Evolutionary conservation across 1,140 invertebrate species (phyloP).

Genomic region (Elymnias hypermnestra): DNA sequence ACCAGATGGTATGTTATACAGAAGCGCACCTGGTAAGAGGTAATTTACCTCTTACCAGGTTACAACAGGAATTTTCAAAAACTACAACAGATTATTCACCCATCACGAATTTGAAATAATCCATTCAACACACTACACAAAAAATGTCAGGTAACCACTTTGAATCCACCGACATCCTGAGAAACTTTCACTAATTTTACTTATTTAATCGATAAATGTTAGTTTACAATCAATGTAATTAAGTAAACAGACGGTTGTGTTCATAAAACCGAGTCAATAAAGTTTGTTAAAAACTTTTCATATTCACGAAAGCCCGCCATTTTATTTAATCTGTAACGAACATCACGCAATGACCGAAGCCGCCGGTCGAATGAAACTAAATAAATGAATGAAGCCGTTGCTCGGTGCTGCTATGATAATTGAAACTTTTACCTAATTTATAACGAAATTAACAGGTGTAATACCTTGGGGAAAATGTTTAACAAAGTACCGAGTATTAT

Average conservation of each 20-base stretch:
- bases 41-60: too few species aligned
- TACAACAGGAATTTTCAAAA: constrained; percentile 44
- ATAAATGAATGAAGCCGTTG: constrained; percentile 9
- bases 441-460: too few species aligned
- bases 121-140: constrained; percentile 73
- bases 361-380: constrained; percentile 49
- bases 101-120: constrained; percentile 69
- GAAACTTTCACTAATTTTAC: constrained; percentile 48
- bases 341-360: constrained; percentile 26
- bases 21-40: too few species aligned
- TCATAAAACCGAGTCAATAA: constrained; percentile 39
- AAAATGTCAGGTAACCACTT: constrained; percentile 76
- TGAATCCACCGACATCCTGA: constrained; percentile 73
- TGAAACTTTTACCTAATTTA: neutral
- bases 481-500: too few species aligned
- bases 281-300: constrained; percentile 65
- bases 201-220: constrained; percentile 27
- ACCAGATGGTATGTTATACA: too few species aligned
- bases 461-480: too few species aligned
- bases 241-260: constrained; percentile 27
- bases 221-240: constrained; percentile 7
- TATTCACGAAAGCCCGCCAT: constrained; percentile 65
- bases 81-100: constrained; percentile 52
- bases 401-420: constrained; percentile 4
- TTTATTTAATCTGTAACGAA: constrained; percentile 18